A percentile compares a stretch with the other conserved stretches of the same genome.
These are phyloP conservation scores for Xanthorhoe designata DNA, from an alignment of 2,888 invertebrate species.

Conservation along the genomic window DNA sequence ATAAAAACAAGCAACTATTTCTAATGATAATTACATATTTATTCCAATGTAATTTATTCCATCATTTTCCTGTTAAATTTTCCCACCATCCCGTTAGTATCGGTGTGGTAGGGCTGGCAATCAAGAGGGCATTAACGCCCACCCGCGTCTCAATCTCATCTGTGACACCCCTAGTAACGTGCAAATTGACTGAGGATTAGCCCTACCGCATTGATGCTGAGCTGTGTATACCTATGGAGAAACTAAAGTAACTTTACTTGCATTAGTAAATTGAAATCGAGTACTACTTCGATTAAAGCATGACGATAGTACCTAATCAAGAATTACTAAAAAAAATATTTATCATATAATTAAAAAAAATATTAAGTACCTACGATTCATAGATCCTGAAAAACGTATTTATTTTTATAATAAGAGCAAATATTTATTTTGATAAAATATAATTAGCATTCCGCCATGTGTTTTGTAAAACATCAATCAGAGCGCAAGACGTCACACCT, in stretches of 20 bases:
- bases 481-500: too few species aligned
- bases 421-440: too few species aligned
- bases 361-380: too few species aligned
- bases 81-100: constrained; percentile 34
- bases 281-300: too few species aligned
- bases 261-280: not conserved
- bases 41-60: not conserved
- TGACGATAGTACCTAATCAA: too few species aligned
- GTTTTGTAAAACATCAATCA: too few species aligned
- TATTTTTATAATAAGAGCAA: too few species aligned
- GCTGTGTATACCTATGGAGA: not conserved
- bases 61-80: constrained; percentile 26
- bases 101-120: constrained; percentile 48
- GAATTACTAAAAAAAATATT: too few species aligned
- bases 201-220: constrained; percentile 31
- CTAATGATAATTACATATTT: constrained; percentile 1
- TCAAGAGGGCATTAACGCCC: constrained; percentile 44
- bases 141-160: constrained; percentile 37
- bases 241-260: not conserved
- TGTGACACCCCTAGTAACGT: constrained; percentile 38
- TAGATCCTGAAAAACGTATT: too few species aligned
- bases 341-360: too few species aligned
- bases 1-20: not conserved
- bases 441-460: too few species aligned
- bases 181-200: constrained; percentile 43